Evolutionary conservation across 2,888 invertebrate genomes (phyloP), one percentile per base, ranked within the genome.

Genomic region (Apamea monoglypha): DNA sequence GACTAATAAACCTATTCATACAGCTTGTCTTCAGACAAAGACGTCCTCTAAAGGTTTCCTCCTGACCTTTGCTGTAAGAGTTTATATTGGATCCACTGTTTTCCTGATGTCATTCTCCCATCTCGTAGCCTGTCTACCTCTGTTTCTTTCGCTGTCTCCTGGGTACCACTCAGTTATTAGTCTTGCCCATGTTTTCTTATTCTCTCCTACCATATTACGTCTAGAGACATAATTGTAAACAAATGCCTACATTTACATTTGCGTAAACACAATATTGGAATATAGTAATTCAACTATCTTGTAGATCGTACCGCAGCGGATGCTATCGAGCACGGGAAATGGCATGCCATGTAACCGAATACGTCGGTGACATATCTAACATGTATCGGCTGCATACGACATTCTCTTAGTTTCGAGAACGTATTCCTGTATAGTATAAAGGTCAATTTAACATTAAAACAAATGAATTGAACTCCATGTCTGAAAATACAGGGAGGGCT

Each of bases 261-360:
- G 29, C 59, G 29, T 76, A 69, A 78, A 53, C 67, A 68, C 44
- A 83, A 61, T 61, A 74, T 67, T 56, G 73, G 59, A 71, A 77
- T 82, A 69, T 82, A 69, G 67, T 83, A 74, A 81, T 82, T 81
- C 80, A 78, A 74, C 71, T 84, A 78, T 86, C 78, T 80, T 81
- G 89, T 77, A 70, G 76, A 68, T 78, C 64, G 79, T 36, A 44
- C 63, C 61, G 70, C 74, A 80, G 59, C 86, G 88, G 86, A 89
- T 88, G 89, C 80, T 67, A 82, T 81, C 77, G 68, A 84, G 70
- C 68, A 74, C 74, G 78, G 88, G 88, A 89, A 89, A 88, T 89
- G 76, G 81, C 80, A 85, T 88, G 76, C 81, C 78, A 78, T 83
- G 88, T 87, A 40, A 61, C 81, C 76, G 50, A 85, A 85, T 85